Evolutionary conservation across 2,888 invertebrate species (phyloP).

Genomic region (Octodonta nipae): DNA sequence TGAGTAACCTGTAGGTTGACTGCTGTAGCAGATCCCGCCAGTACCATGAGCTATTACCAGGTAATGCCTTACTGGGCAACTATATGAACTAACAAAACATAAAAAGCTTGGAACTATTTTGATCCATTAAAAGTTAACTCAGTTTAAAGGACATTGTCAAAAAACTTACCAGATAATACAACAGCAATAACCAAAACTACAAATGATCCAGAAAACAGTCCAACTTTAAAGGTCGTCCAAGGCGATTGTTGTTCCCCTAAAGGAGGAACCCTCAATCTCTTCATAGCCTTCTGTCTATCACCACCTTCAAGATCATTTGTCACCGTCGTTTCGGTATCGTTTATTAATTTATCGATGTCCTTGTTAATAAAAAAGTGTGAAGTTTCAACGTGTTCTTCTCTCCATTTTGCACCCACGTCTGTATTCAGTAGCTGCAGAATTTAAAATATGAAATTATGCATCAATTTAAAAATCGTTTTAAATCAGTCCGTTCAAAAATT

Average conservation of each 20-base stretch:
- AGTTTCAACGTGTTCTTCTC: conserved; percentile 64
- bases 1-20: no score
- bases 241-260: conserved; percentile 70
- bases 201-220: conserved; percentile 72
- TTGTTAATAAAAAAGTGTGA: conserved; percentile 74
- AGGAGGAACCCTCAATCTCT: conserved; percentile 71
- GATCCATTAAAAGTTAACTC: no score
- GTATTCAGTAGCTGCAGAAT: conserved; percentile 36
- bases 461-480: neutral
- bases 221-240: conserved; percentile 74
- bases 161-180: conserved; percentile 49
- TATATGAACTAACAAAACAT: no score
- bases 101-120: no score
- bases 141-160: no score
- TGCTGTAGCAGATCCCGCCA: no score
- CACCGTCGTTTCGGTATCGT: conserved; percentile 60
- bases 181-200: conserved; percentile 60
- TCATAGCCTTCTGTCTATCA: conserved; percentile 76
- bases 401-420: conserved; percentile 64
- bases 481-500: no score
- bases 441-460: no score
- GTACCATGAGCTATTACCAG: no score
- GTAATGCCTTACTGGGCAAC: no score
- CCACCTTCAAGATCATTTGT: conserved; percentile 62
- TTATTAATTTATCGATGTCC: conserved; percentile 71